phyloP scores from a whole-genome alignment of 2,113 vertebrate genomes.

The Rhinichthys klamathensis region DNA sequence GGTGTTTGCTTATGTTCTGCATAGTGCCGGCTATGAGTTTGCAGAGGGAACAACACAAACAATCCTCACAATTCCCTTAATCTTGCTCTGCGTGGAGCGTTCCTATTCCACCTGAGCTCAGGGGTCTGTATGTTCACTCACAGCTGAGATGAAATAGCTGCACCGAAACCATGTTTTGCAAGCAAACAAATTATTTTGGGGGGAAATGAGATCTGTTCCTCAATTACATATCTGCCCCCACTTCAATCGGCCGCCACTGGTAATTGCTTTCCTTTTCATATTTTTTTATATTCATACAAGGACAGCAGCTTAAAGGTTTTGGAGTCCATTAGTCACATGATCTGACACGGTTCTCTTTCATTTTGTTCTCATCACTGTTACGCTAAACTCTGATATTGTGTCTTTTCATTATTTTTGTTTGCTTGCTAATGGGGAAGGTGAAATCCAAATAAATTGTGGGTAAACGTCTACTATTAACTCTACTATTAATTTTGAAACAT shows the following conservation, averaged over 20 bases:
- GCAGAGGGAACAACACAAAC: constrained; percentile 23
- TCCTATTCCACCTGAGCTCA: constrained; percentile 28
- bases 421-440: constrained; percentile 2
- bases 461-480: neutral
- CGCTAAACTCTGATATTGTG: no score
- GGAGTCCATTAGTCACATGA: no score
- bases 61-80: constrained; percentile 18
- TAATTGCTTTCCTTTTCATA: constrained; percentile 33
- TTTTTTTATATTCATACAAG: no score
- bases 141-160: constrained; percentile 14
- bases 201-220: constrained; percentile 40
- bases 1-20: constrained; percentile 17
- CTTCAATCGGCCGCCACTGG: constrained; percentile 45
- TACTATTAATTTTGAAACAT: constrained; percentile 25
- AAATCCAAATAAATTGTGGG: constrained; percentile 25
- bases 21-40: constrained; percentile 1
- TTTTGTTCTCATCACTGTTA: no score
- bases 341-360: no score
- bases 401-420: no score
- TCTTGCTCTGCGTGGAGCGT: neutral
- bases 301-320: no score
- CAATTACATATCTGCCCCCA: constrained; percentile 35
- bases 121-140: constrained; percentile 18
- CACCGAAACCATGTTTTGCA: neutral
- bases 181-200: constrained; percentile 27